These are phyloP conservation scores for Panurus biarmicus DNA, from an alignment of 2,113 vertebrate genomes.

Conservation along the genomic window DNA sequence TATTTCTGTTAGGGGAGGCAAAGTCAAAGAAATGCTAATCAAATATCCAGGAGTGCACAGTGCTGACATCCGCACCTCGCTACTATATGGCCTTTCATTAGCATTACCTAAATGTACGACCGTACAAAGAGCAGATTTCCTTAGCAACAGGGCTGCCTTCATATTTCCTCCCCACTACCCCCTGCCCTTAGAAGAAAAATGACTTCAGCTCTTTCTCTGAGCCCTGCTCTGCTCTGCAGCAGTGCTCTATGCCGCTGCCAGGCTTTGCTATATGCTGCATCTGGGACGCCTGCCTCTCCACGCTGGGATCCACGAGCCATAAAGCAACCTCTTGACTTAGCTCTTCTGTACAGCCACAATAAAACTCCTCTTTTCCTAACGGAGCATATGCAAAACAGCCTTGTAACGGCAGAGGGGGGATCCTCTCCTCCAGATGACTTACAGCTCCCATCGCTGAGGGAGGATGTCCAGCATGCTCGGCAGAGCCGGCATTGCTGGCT, in stretches of 20 bases:
- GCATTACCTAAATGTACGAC: conserved; percentile 60
- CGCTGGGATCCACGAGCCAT: not conserved
- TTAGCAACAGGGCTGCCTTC: conserved; percentile 60
- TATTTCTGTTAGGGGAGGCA: conserved; percentile 26
- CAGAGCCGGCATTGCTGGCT: not conserved
- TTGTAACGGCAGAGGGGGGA: not conserved
- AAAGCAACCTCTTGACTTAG: conserved; percentile 60
- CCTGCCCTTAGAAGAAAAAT: conserved; percentile 61
- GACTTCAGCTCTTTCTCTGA: conserved; percentile 42
- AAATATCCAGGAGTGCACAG: conserved; percentile 52
- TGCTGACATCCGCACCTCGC: conserved; percentile 56
- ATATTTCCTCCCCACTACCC: conserved; percentile 59
- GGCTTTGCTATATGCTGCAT: conserved; percentile 7
- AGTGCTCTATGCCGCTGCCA: not conserved
- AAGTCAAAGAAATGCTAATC: conserved; percentile 60
- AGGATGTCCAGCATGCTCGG: not conserved
- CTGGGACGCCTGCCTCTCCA: conserved; percentile 22
- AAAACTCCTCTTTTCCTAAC: conserved; percentile 33
- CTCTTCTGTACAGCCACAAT: conserved; percentile 32
- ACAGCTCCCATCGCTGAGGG: not conserved
- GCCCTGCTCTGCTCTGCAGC: not conserved
- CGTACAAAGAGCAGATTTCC: conserved; percentile 57
- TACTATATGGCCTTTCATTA: conserved; percentile 57
- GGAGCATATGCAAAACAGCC: conserved; percentile 48
- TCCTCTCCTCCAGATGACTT: conserved; percentile 43